These are phyloP conservation scores for Paratrypauchen microcephalus DNA, from an alignment of 2,797 vertebrate genomes.

Conservation along the genomic window DNA sequence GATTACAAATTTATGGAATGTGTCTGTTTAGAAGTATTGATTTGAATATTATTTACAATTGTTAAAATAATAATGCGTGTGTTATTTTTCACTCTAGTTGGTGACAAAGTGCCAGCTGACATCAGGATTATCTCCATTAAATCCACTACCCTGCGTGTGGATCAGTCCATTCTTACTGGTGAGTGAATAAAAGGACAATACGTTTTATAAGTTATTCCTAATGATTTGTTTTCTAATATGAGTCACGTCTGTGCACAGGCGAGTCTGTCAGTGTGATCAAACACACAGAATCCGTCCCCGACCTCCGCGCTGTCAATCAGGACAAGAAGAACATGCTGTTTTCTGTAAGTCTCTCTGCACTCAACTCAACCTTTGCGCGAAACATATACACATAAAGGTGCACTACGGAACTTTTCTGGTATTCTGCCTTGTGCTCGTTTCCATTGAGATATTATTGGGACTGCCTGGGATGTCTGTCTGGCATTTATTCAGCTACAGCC, in stretches of 20 bases:
- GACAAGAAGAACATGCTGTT: conserved; percentile 99
- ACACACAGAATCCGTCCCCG: conserved; percentile 89
- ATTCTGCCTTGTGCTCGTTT: not conserved
- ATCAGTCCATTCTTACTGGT: conserved; percentile 89
- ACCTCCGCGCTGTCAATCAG: conserved; percentile 93
- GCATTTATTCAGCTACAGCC: not conserved
- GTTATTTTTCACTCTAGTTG: conserved; percentile 65
- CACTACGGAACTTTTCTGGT: not conserved
- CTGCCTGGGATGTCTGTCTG: not conserved
- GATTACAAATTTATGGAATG: no score
- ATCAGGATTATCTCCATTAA: conserved; percentile 80
- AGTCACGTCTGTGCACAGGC: conserved; percentile 66
- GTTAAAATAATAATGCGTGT: not conserved
- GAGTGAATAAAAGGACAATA: conserved; percentile 42
- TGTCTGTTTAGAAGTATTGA: not conserved
- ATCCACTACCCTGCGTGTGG: conserved; percentile 84
- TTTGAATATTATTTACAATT: not conserved
- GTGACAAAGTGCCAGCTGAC: conserved; percentile 85
- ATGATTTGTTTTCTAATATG: not conserved
- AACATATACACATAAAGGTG: not conserved
- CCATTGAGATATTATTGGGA: not conserved
- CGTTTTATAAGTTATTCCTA: not conserved
- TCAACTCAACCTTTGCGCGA: not conserved
- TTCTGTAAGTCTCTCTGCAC: conserved; percentile 79
- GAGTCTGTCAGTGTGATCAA: conserved; percentile 97